Conservation (phyloP, 1,140 invertebrate species). For the Zaprionus inermis region DNA sequence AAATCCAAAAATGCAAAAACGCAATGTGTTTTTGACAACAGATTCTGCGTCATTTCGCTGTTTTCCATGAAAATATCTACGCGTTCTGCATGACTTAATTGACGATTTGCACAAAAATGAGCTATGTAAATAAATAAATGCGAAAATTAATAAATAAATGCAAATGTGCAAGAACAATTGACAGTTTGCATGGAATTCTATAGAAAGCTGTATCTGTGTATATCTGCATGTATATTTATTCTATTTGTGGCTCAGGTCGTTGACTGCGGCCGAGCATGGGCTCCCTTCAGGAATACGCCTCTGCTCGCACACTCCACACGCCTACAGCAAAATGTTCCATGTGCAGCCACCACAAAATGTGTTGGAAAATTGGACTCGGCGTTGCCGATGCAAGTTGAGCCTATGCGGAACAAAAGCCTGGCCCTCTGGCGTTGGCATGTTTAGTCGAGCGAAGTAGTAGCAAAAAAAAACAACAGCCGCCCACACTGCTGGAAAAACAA, state of each 20-base stretch:
- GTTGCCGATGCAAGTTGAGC: conserved; percentile 52
- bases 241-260: conserved; percentile 13
- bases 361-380: not conserved
- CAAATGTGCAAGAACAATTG: not conserved
- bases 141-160: conserved; percentile 3
- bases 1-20: conserved; percentile 49
- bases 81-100: conserved; percentile 1
- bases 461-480: conserved; percentile 7
- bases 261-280: conserved; percentile 15
- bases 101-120: not conserved
- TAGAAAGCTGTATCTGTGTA: not conserved
- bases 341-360: conserved; percentile 33
- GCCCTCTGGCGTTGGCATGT: conserved; percentile 39
- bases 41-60: not conserved
- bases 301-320: not conserved
- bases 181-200: not conserved
- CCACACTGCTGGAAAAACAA: conserved; percentile 68
- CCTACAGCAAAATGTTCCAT: conserved; percentile 8
- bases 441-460: conserved; percentile 37
- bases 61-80: not conserved
- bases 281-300: conserved; percentile 14
- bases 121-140: not conserved
- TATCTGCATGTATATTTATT: not conserved
- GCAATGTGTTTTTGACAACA: conserved; percentile 38
- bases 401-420: conserved; percentile 57